Base-by-base conservation (phyloP, 35 echinoderm and acorn worm genomes). In the Ophioderma brevispina region DNA sequence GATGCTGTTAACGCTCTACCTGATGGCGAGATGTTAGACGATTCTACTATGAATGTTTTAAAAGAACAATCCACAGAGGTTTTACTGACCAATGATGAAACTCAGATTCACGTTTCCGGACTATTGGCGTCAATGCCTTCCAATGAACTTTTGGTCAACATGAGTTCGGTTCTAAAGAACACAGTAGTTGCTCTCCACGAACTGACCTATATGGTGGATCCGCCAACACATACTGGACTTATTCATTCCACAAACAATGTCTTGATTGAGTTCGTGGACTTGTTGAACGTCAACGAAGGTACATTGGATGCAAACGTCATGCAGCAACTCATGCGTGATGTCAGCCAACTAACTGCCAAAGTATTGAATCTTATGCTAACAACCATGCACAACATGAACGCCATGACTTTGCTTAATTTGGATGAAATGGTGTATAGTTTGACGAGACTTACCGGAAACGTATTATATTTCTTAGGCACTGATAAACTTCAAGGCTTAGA, bases 391-490 rank as follows among this genome's bases (percentile, higher is more conserved):
- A 70, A 70, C n/a, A 30, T 25, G 28, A 70, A 70, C 59, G 1
- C 5, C 10, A 70, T 70, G 59, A 70, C 59, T 13, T 70, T 70
- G n/a, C 59, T 70, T 25, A 70, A 70, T 70, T 70, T 70, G n/a
- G 59, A 70, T 70, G 59, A 70, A 13, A 70, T 70, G 59, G 59
- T 70, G 10, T 70, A 89, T 32, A 88, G 79, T 82, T 79, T 93
- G 18, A 70, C 90, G 21, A 80, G 78, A 13, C 55, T 98, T 36
- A 93, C 96, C 25, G 93, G 86, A 1, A 92, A 98, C 81, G 21
- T 92, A 19, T 76, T 94, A 1, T 94, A 92, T 81, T 81, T 98
- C 35, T 89, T 92, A 90, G 96, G 92, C 83, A 40, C 40, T 6
- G 85, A 94, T 18, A 82, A 91, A 4, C 37, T 76, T 17, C 40